Base-by-base conservation (phyloP, 2,888 invertebrate species). In the Caenorhabditis wallacei region DNA sequence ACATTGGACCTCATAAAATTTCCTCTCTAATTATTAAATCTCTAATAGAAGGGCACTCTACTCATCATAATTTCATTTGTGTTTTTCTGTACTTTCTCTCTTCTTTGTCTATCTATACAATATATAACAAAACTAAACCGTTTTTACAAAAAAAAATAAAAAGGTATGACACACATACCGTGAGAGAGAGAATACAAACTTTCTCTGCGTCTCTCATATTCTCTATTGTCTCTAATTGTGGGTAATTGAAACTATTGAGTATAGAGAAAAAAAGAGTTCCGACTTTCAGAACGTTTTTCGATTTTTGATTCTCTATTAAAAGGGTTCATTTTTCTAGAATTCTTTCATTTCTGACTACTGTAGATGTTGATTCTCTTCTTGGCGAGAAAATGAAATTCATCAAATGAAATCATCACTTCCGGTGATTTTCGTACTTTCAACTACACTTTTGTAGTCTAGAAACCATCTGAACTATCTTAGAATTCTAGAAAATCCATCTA, bases 101-200 rank as follows among this genome's bases (percentile, higher is more conserved):
- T 24, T 61, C 37, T 26, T 11, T 16, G 26, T 8, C 24, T 63
- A 7, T 48, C 22, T n/a, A 48, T 56, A 35, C 51, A 64, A 30
- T 35, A 48, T 66, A 53, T 53, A 53, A 66, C 66, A 66, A 66
- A 66, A 66, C 66, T 53, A 53, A 66, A 53, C 48, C 64, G 1
- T 63, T 64, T 64, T 20, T 13, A 3, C 53, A 54, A 68, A 68
- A 68, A 48, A 35, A n/a, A 20, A 20, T 18, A 51, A 30, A 51
- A 22, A 53, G 11, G 46, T 51, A 64, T 64, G 64, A 64, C 53
- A 66, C 66, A 53, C 66, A 53, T 66, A 35, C 18, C 35, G 64
- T 66, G 64, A 66, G 64, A 66, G 53, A 51, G 13, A 63, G 10
- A 63, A 46, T n/a, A 43, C 40, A 26, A 24, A 30, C 30, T 30